These are phyloP conservation scores for Pteropus rufus DNA, from an alignment of 2,797 vertebrate genomes.

Conservation along the genomic window DNA sequence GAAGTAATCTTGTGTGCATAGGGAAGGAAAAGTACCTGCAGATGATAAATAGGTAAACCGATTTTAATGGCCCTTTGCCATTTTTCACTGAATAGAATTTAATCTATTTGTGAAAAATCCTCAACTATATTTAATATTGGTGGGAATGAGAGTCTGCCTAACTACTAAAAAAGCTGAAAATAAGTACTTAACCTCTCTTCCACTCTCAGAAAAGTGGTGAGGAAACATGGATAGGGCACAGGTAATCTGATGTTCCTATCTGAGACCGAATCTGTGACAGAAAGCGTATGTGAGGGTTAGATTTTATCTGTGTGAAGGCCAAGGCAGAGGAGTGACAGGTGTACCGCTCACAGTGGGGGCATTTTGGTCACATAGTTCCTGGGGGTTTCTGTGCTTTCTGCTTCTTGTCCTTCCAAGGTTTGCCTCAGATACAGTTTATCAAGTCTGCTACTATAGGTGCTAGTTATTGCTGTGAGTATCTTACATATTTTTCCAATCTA, in stretches of 20 bases:
- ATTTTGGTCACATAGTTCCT: not conserved
- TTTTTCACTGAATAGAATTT: not conserved
- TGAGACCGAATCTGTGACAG: not conserved
- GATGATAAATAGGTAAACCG: not conserved
- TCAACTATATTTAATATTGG: not conserved
- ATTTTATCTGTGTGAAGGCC: not conserved
- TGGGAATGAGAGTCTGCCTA: not conserved
- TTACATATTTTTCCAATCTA: not conserved
- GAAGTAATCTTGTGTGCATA: not conserved
- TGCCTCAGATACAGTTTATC: not conserved
- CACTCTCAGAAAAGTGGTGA: not conserved
- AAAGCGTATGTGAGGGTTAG: not conserved
- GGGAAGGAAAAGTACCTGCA: not conserved
- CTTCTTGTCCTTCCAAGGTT: not conserved
- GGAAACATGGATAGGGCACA: not conserved
- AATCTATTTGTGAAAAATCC: not conserved
- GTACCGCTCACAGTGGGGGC: not conserved
- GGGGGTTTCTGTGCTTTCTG: not conserved
- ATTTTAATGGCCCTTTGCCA: not conserved
- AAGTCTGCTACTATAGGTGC: not conserved
- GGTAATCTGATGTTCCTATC: not conserved
- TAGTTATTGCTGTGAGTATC: not conserved
- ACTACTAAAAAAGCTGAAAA: not conserved
- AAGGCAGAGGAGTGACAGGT: not conserved
- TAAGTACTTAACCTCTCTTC: not conserved